Conservation (phyloP, 2,797 vertebrate species). For the Chanos chanos region DNA sequence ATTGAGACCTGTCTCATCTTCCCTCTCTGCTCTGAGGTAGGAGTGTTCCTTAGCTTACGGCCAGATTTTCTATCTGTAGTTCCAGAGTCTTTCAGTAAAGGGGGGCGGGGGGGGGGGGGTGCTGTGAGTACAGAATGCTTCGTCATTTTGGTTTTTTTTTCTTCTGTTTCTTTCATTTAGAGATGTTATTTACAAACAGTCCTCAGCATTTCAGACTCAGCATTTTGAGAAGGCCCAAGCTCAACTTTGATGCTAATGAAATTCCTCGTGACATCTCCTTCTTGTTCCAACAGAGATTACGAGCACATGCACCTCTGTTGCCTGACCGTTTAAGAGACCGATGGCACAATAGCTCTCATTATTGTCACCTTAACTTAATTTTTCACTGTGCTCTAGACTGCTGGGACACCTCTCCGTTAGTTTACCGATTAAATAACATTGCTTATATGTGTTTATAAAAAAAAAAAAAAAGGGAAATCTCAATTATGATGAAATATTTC, state of each 20-base stretch:
- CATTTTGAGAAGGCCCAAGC: constrained; percentile 34
- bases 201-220: constrained; percentile 1
- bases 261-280: constrained; percentile 53
- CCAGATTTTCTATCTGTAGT: constrained; percentile 38
- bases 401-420: no score
- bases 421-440: no score
- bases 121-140: constrained; percentile 17
- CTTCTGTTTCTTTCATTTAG: constrained; percentile 8
- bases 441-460: no score
- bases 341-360: background rate
- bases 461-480: no score
- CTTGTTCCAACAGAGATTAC: no score
- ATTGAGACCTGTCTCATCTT: background rate
- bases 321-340: no score
- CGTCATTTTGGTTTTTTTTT: no score
- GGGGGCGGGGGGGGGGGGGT: no score
- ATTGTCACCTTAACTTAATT: no score
- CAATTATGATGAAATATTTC: no score
- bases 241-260: constrained; percentile 62
- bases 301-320: no score
- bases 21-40: constrained; percentile 12
- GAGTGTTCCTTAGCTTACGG: background rate
- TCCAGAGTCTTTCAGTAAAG: constrained; percentile 34
- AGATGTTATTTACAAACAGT: constrained; percentile 37
- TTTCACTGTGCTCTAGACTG: no score